A percentile compares a stretch with the other conserved stretches of the same genome.
Conservation (phyloP, 2,797 vertebrate species). For the Bufotes viridis region DNA sequence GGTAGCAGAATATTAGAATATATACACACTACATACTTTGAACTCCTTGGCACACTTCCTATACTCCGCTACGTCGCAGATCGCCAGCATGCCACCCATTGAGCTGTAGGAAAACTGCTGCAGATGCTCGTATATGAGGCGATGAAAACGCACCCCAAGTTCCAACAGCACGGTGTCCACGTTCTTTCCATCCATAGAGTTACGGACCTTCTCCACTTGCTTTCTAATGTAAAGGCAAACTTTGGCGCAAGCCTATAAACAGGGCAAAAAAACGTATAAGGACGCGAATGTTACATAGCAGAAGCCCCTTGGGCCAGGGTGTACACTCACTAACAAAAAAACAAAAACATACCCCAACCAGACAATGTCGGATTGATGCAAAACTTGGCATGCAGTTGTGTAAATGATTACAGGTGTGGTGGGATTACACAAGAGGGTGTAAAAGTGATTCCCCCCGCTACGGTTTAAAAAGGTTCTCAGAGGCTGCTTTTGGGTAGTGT, state of each 20-base stretch:
- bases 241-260: slow-evolving; percentile 91
- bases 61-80: slow-evolving; percentile 98
- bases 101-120: slow-evolving; percentile 98
- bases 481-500: too few species aligned
- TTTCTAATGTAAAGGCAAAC: slow-evolving; percentile 93
- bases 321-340: too few species aligned
- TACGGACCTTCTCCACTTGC: slow-evolving; percentile 94
- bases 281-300: not conserved
- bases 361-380: too few species aligned
- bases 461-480: too few species aligned
- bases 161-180: slow-evolving; percentile 97
- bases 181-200: slow-evolving; percentile 98
- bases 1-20: too few species aligned
- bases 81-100: slow-evolving; percentile 99
- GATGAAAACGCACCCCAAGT: slow-evolving; percentile 94
- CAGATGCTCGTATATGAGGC: slow-evolving; percentile 95
- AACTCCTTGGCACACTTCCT: slow-evolving; percentile 98
- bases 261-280: not conserved
- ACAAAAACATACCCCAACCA: too few species aligned
- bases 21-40: slow-evolving; percentile 78
- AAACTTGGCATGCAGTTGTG: too few species aligned
- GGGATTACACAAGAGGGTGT: too few species aligned
- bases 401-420: too few species aligned
- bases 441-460: too few species aligned
- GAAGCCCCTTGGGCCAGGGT: too few species aligned